These are phyloP conservation scores for Micrastur ruficollis DNA, from an alignment of 2,797 vertebrate genomes.

Conservation along the genomic window DNA sequence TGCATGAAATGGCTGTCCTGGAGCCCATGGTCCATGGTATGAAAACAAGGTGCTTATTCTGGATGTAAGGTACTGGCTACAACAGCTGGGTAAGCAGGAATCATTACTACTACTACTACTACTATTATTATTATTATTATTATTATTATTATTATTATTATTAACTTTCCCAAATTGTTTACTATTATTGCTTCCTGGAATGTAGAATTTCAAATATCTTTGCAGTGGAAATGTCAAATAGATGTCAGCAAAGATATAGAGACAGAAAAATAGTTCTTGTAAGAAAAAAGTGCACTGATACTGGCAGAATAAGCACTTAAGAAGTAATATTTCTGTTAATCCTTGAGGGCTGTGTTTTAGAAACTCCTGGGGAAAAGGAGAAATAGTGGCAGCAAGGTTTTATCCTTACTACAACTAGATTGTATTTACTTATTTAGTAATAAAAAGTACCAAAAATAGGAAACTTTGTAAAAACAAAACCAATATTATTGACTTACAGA, in stretches of 20 bases:
- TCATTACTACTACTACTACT: background rate
- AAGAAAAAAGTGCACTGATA: background rate
- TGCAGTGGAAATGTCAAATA: background rate
- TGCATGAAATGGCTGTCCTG: background rate
- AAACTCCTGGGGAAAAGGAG: background rate
- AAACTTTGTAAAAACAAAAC: background rate
- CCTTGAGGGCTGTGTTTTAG: background rate
- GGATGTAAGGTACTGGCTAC: background rate
- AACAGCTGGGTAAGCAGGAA: background rate
- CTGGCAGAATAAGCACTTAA: background rate
- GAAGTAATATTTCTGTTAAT: background rate
- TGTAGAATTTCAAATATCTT: background rate
- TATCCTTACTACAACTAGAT: background rate
- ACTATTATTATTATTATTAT: too few relatives aligned
- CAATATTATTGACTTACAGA: accelerated
- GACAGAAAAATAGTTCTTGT: background rate
- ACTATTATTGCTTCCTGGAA: background rate
- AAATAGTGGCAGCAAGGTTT: background rate
- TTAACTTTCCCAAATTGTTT: background rate
- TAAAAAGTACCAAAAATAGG: accelerated
- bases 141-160: background rate
- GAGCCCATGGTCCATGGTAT: background rate
- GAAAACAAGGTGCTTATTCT: background rate
- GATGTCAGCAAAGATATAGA: background rate
- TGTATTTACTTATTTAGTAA: background rate